Conservation (phyloP, 2,113 vertebrate species). For the Cavia aperea region DNA sequence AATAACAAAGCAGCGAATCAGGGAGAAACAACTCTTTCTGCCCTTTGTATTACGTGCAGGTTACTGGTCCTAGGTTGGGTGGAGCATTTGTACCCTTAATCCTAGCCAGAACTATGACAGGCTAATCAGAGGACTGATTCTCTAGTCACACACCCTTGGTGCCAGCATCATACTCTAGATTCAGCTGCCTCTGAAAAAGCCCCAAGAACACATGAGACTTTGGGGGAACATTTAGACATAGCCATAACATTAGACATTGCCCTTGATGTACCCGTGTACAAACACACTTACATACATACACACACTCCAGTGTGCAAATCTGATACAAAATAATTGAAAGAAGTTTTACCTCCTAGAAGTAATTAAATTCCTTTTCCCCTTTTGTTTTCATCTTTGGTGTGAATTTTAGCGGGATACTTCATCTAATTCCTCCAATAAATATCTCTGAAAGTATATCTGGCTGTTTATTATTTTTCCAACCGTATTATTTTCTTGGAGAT, state of each 20-base stretch:
- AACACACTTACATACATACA: neutral
- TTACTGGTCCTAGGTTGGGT: neutral
- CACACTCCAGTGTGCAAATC: neutral
- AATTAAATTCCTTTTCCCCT: neutral
- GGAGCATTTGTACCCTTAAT: neutral
- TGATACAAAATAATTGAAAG: neutral
- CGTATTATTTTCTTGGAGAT: neutral
- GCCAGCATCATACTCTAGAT: neutral
- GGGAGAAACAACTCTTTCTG: neutral
- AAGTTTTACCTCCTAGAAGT: neutral
- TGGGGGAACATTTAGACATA: neutral
- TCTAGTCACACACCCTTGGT: neutral
- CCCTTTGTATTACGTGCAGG: neutral
- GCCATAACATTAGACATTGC: neutral
- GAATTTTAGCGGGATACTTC: neutral
- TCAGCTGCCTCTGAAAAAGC: neutral
- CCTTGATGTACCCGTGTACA: neutral
- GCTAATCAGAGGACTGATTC: neutral
- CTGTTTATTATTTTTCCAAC: neutral
- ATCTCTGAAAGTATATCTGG: neutral
- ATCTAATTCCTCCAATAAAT: neutral
- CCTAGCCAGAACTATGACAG: neutral
- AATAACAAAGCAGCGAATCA: neutral
- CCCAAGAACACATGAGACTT: neutral
- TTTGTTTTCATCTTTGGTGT: neutral